Conservation (phyloP, 2,113 vertebrate genomes). For the Picathartes gymnocephalus region DNA sequence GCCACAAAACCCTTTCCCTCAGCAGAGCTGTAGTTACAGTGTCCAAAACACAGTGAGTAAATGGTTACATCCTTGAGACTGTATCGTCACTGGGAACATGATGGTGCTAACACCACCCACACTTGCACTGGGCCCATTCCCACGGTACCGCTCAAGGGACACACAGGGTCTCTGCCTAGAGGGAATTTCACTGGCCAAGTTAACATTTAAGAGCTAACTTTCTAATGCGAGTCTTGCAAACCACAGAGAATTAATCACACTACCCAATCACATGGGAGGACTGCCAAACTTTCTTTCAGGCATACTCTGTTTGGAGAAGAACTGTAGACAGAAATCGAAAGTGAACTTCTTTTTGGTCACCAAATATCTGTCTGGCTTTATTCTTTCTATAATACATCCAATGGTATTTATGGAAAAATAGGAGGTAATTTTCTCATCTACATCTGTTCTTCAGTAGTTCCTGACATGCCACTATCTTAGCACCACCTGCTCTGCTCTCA, state of each 20-base stretch:
- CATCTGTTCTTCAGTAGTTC: neutral
- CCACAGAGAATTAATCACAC: slow-evolving; percentile 51
- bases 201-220: slow-evolving; percentile 38
- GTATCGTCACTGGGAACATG: neutral
- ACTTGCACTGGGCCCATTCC: slow-evolving; percentile 39
- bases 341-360: neutral
- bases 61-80: neutral
- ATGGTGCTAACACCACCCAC: neutral
- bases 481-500: neutral
- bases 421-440: neutral
- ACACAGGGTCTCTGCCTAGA: slow-evolving; percentile 17
- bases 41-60: slow-evolving; percentile 43
- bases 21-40: slow-evolving; percentile 40
- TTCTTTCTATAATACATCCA: neutral
- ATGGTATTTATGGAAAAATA: neutral
- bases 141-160: slow-evolving; percentile 37
- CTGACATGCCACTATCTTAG: neutral
- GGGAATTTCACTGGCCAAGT: slow-evolving; percentile 51
- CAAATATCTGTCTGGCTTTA: neutral
- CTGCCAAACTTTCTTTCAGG: slow-evolving; percentile 50
- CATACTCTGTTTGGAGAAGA: neutral
- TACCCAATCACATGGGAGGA: neutral
- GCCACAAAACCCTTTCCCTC: neutral
- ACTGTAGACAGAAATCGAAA: neutral
- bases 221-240: slow-evolving; percentile 45